Conservation (phyloP, 2,888 invertebrate genomes). For the Zhuqinia jingwanae region DNA sequence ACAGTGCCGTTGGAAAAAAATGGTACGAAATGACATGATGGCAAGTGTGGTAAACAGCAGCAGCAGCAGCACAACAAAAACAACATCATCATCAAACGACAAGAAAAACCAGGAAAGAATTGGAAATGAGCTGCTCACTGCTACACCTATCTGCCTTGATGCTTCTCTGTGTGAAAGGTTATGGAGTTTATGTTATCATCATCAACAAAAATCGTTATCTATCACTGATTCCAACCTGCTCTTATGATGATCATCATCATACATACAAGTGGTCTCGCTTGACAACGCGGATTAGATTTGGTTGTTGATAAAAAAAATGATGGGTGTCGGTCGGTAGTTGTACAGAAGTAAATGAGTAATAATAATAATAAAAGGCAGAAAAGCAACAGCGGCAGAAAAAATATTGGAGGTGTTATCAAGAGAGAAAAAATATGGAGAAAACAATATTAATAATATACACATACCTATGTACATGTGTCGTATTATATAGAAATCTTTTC, state of each 20-base stretch:
- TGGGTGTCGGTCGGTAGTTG: conserved; percentile 5
- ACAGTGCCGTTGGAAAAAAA: too few species aligned
- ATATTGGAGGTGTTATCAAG: too few species aligned
- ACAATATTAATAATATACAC: too few species aligned
- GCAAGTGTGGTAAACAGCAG: not conserved
- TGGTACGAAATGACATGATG: not conserved
- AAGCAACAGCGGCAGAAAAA: too few species aligned
- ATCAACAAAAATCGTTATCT: not conserved
- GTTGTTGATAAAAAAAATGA: not conserved
- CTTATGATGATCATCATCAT: not conserved
- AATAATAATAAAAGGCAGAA: too few species aligned
- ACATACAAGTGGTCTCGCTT: conserved; percentile 12
- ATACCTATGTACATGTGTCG: too few species aligned
- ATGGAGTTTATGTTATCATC: conserved; percentile 22
- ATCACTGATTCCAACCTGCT: not conserved
- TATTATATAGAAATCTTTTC: too few species aligned
- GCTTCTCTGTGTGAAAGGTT: conserved; percentile 19
- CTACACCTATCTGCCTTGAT: not conserved
- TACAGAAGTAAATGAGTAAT: conserved; percentile 22
- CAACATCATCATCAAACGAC: too few species aligned
- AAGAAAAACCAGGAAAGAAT: conserved; percentile 21
- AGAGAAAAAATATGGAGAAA: too few species aligned
- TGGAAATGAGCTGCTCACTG: not conserved
- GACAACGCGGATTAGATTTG: not conserved
- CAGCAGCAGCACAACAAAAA: too few species aligned